Evolutionary conservation across 92 coral and sea anemone species (phyloP).

Genomic region (Phenganax marumi): DNA sequence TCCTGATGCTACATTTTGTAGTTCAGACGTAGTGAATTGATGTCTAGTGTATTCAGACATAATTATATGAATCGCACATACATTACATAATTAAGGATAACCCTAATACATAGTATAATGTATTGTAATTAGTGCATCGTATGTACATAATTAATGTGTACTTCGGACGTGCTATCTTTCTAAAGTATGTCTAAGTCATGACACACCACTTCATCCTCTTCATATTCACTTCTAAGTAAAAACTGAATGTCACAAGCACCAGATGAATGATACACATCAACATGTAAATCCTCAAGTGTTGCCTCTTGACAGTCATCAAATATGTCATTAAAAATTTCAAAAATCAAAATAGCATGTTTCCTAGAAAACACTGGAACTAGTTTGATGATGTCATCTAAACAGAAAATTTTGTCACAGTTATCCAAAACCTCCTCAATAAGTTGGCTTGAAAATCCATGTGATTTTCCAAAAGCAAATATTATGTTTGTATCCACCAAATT

Average conservation of each 20-base stretch:
- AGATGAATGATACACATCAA: not conserved
- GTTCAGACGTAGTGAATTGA: no score
- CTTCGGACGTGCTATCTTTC: not conserved
- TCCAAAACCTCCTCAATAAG: slow-evolving; percentile 49
- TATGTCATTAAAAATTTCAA: slow-evolving; percentile 60
- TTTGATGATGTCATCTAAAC: slow-evolving; percentile 49
- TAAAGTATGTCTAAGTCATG: not conserved
- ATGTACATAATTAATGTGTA: no score
- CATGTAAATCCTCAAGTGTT: slow-evolving; percentile 9
- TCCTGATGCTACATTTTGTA: no score
- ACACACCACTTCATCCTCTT: no score
- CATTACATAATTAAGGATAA: no score
- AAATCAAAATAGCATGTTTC: slow-evolving; percentile 56
- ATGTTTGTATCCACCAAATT: slow-evolving; percentile 13
- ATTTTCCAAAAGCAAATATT: slow-evolving; percentile 3
- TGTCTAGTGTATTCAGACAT: no score
- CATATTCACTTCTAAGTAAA: not conserved
- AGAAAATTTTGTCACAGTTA: slow-evolving; percentile 39
- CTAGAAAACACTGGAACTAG: slow-evolving; percentile 58
- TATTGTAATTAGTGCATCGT: no score
- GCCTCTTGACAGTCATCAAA: slow-evolving; percentile 55
- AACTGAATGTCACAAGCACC: not conserved
- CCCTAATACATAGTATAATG: no score
- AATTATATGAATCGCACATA: no score
- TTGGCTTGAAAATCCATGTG: slow-evolving; percentile 39